Base-by-base conservation (phyloP, 2,113 vertebrate genomes). In the Zapornia atra region DNA sequence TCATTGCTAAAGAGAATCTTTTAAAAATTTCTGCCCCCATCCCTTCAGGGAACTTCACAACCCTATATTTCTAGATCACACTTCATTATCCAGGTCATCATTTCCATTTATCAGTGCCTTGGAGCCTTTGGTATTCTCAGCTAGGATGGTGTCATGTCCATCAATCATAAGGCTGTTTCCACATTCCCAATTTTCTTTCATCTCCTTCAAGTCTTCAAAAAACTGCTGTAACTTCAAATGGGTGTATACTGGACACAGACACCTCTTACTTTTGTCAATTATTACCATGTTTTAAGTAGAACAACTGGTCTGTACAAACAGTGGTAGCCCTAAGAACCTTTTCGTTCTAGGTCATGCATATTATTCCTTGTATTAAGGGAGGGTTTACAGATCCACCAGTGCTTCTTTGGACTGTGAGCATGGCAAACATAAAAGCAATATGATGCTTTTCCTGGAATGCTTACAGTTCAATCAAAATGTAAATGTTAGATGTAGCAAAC, bases 71-170 rank as follows among this genome's bases (percentile, higher is more conserved):
- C 96, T 92, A 90, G 89, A 94, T 93, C 92, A 96, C 78, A 94
- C 91, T 93, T 96, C 93, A 86, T 96, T 92, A 96, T 83, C 94
- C 90, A 97, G 94, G 93, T 84, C 95, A 95, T 97, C 94, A 93
- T 94, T 96, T 96, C 95, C 96, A 95, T 97, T 96, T 95, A 96
- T 94, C 92, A 94, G 56, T 76, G 86, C 95, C 97, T 91, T 83
- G 51, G 69, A 94, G 91, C 87, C 81, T 88, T 81, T 71, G 79
- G 53, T 91, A 87, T 93, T 94, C 87, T 90, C 92, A 89, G 94
- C 65, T 78, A 94, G 76, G 90, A 69, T 70, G 79, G 92, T 91
- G 80, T 87, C 90, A 66, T 38, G 85, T 91, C 87, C 85, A 95
- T 97, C 97, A 97, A 97, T 97, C 96, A 96, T 61, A n/a, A 78